Evolutionary conservation across 1,140 invertebrate genomes (phyloP), one percentile per base, ranked within the genome.

Genomic region (Zaprionus africanus): DNA sequence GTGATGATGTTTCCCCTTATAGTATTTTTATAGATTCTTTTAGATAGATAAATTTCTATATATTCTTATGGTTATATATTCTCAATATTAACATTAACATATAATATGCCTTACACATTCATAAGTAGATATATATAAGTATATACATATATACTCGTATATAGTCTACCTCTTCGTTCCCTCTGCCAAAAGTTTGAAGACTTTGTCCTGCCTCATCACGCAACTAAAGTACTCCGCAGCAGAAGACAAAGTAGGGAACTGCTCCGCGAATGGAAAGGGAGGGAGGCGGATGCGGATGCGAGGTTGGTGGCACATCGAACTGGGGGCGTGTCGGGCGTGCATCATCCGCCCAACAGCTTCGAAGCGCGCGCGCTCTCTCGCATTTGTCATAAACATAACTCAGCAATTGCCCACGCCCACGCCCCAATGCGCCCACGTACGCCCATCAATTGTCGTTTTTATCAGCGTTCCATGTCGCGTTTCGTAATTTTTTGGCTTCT

Each of bases 401-500:
- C 81, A 81, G 85, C 84, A 88, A 90, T 88, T 88, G 78, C 85
- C 84, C 81, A 81, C 73, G 81, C 80, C 70, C 76, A 83, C 74
- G 81, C 81, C 71, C 77, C 79, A 72, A 78, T 80, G 74, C 82
- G 84, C 85, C 81, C 81, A 88, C 84, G 84, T 84, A 90, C 85
- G 81, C 85, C 84, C 85, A 88, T 90, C 85, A 88, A 88, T 88
- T 88, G 85, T 90, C 85, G 71, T 88, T 88, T 88, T 88, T 88
- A 88, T 88, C 85, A 90, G 78, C 81, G 85, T 74, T 79, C 70
- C 81, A 84, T 81, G 81, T 84, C 84, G 84, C 81, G 78, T 81
- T 78, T 75, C 69, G 70, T 78, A 74, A 78, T 88, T 86, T 78
- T 79, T 77, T 90, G 65, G 58, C 67, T 71, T 76, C 72, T 71